A percentile compares a stretch with the other conserved stretches of the same genome.
phyloP scores from a whole-genome alignment of 1,140 invertebrate genomes.

The Trichonephila clavata region DNA sequence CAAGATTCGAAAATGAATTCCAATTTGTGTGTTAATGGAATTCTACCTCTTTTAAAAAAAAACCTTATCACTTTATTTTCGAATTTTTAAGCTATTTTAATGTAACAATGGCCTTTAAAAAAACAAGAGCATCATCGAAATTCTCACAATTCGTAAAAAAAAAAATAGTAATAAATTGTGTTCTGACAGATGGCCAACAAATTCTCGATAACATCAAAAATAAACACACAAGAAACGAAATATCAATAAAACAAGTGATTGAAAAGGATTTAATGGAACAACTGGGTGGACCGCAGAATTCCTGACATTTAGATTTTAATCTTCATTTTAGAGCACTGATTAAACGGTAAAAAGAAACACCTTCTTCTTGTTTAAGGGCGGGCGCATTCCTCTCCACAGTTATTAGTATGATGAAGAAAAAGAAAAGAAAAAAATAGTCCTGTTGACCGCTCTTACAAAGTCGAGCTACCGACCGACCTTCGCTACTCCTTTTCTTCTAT shows the following conservation, averaged over 20 bases:
- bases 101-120: too few relatives aligned
- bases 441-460: conserved; percentile 13
- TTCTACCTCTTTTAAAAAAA: too few relatives aligned
- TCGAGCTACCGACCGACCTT: conserved; percentile 36
- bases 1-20: too few relatives aligned
- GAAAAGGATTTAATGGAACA: background rate
- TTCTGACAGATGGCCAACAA: too few relatives aligned
- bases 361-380: conserved; percentile 6
- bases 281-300: conserved; percentile 8
- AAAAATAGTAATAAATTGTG: too few relatives aligned
- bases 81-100: too few relatives aligned
- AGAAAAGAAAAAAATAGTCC: background rate
- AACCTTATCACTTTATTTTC: too few relatives aligned
- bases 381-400: background rate
- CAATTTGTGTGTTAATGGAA: too few relatives aligned
- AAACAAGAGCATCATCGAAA: too few relatives aligned
- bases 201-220: too few relatives aligned
- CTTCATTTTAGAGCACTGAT: background rate
- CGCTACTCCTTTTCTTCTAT: background rate
- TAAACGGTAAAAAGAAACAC: conserved; percentile 6
- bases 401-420: background rate
- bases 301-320: background rate
- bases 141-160: too few relatives aligned
- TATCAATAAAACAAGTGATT: background rate
- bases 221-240: background rate